A percentile compares a stretch with the other conserved stretches of the same genome.
phyloP scores from a whole-genome alignment of 2,797 vertebrate species.

The Microchirus variegatus region DNA sequence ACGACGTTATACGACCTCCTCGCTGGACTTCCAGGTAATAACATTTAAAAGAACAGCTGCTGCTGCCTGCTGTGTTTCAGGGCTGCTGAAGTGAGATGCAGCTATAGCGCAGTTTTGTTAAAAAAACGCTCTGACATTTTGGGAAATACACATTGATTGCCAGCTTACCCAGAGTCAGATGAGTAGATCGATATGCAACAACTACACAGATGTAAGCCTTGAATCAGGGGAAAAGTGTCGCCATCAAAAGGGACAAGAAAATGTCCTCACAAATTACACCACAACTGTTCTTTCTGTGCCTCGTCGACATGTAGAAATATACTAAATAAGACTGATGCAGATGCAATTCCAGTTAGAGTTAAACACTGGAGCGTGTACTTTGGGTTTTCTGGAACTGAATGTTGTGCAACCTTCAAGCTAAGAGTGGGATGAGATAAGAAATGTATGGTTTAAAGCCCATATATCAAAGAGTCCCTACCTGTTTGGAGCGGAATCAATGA shows the following conservation, averaged over 20 bases:
- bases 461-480: too few species aligned
- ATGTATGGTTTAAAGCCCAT: too few species aligned
- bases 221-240: neutral
- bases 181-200: conserved; percentile 36
- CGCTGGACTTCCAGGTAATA: conserved; percentile 14
- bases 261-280: neutral
- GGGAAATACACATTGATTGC: conserved; percentile 42
- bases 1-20: conserved; percentile 18
- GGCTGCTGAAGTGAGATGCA: conserved; percentile 26
- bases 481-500: too few species aligned
- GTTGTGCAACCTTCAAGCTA: neutral
- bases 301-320: neutral
- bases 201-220: conserved; percentile 7
- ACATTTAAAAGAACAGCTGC: conserved; percentile 43
- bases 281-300: neutral
- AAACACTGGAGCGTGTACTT: neutral
- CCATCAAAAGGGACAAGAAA: neutral
- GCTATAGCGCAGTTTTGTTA: conserved; percentile 9
- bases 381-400: neutral
- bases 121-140: conserved; percentile 53
- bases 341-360: neutral
- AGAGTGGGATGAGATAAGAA: neutral
- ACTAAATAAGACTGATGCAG: neutral
- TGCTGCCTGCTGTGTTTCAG: conserved; percentile 31
- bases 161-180: conserved; percentile 33